Percentiles rank a stretch among this genome's conserved stretches.
Conservation (phyloP, 2,113 vertebrate species). For the Cyprinodon variegatus region DNA sequence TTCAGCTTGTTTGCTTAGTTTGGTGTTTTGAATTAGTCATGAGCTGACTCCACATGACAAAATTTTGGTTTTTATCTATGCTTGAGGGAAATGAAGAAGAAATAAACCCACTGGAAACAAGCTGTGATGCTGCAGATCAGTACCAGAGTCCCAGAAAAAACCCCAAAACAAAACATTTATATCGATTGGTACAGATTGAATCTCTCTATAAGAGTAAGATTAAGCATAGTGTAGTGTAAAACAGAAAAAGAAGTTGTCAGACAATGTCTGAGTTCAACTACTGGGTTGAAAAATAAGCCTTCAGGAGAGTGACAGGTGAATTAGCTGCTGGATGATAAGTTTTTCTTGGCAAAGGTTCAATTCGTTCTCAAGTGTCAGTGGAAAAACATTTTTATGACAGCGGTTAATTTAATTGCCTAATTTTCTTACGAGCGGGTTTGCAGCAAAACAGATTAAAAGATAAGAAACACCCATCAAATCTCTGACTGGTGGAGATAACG, state of each 20-base stretch:
- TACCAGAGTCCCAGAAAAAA: neutral
- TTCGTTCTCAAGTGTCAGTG: conserved; percentile 46
- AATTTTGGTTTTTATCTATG: neutral
- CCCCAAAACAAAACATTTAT: neutral
- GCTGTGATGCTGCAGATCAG: neutral
- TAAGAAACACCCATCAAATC: conserved; percentile 40
- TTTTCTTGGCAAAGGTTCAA: conserved; percentile 41
- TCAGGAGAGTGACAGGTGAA: conserved; percentile 54
- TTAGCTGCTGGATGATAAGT: conserved; percentile 52
- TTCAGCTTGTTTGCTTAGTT: neutral
- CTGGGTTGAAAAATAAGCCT: conserved; percentile 30
- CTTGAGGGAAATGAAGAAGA: neutral
- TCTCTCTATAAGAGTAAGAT: neutral
- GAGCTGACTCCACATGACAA: neutral
- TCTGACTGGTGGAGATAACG: conserved; percentile 13
- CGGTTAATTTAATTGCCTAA: conserved; percentile 53
- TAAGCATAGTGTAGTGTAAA: conserved; percentile 22
- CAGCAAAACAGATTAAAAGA: conserved; percentile 46
- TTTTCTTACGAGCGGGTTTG: conserved; percentile 34
- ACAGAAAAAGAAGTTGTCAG: conserved; percentile 35
- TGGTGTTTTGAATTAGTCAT: neutral
- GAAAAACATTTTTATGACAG: conserved; percentile 41
- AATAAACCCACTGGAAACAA: neutral
- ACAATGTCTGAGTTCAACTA: conserved; percentile 48
- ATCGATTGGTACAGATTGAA: neutral